Conservation (phyloP, 2,888 invertebrate genomes). For the Callyntrura guangdongensis region DNA sequence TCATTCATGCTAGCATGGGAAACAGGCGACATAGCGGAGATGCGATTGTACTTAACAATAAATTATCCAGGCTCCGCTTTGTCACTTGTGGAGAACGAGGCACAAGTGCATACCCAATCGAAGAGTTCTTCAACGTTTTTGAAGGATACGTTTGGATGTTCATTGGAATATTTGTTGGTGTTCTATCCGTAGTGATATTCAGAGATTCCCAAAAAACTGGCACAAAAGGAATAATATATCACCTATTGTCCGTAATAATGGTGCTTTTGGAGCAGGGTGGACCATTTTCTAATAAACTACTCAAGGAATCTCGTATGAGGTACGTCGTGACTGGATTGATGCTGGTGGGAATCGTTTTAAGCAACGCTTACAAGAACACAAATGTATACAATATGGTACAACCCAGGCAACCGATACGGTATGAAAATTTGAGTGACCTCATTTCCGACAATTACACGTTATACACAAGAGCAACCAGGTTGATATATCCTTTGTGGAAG, state of each 20-base stretch:
- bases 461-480: background rate
- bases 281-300: too few relatives aligned
- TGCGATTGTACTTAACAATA: background rate
- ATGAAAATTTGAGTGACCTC: background rate
- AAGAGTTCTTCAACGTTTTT: background rate
- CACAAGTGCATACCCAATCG: background rate
- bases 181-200: background rate
- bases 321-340: background rate
- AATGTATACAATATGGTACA: background rate
- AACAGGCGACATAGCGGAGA: too few relatives aligned
- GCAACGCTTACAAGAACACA: conserved; percentile 7
- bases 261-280: background rate
- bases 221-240: too few relatives aligned
- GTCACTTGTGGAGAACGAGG: background rate
- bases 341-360: background rate
- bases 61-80: background rate
- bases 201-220: background rate
- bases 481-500: too few relatives aligned
- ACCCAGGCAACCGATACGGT: background rate
- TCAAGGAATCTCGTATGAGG: too few relatives aligned
- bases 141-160: background rate
- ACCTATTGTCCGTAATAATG: background rate
- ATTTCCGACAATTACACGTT: background rate
- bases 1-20: too few relatives aligned
- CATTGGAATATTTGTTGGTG: background rate